These are phyloP conservation scores for Rugalucina vietnamica DNA, from an alignment of 2,888 invertebrate species.

Conservation along the genomic window DNA sequence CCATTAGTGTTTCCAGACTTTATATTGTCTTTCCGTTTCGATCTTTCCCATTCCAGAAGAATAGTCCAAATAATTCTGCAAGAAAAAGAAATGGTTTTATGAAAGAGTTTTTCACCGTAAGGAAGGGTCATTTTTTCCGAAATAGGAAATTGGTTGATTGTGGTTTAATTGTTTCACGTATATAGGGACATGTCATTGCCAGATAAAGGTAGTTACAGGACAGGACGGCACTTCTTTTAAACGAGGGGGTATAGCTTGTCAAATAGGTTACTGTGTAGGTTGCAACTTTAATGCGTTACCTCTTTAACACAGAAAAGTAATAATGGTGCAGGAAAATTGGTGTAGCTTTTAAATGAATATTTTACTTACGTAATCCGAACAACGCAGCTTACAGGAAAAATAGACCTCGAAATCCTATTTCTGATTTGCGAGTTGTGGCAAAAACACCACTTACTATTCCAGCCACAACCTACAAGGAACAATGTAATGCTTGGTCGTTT, in stretches of 20 bases:
- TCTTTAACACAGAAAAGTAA: not conserved
- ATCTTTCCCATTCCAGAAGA: slow-evolving; percentile 25
- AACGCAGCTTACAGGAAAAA: slow-evolving; percentile 41
- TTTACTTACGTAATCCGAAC: slow-evolving; percentile 24
- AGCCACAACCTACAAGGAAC: slow-evolving; percentile 15
- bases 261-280: too few species aligned
- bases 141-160: not conserved
- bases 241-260: too few species aligned
- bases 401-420: slow-evolving; percentile 46
- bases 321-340: not conserved
- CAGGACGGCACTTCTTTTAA: too few species aligned
- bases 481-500: too few species aligned
- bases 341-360: not conserved
- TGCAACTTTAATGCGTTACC: not conserved
- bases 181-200: not conserved
- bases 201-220: not conserved
- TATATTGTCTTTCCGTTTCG: slow-evolving; percentile 14
- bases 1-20: too few species aligned
- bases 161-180: not conserved
- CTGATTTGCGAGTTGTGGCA: slow-evolving; percentile 38
- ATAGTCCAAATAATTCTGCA: slow-evolving; percentile 14
- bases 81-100: not conserved
- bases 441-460: slow-evolving; percentile 29
- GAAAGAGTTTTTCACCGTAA: too few species aligned
- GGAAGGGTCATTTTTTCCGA: not conserved